A percentile compares a stretch with the other conserved stretches of the same genome.
phyloP scores from a whole-genome alignment of 2,797 vertebrate genomes.

The Lepilemur septentrionalis region DNA sequence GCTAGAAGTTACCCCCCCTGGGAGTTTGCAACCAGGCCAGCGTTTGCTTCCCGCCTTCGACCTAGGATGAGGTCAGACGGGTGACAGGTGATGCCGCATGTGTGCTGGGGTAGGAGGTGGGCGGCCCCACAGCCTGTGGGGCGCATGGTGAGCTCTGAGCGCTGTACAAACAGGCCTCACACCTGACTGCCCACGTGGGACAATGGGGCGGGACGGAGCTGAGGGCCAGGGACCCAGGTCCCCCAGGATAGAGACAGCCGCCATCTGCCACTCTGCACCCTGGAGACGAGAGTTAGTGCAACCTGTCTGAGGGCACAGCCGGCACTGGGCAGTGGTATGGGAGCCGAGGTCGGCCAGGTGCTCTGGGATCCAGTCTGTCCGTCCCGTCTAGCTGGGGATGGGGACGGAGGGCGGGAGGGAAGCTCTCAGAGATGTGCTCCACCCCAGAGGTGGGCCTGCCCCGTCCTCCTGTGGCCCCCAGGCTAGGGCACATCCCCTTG shows the following conservation, averaged over 20 bases:
- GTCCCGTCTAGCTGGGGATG: fast-evolving
- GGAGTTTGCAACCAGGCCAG: not conserved
- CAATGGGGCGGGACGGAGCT: no score
- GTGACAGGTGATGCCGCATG: no score
- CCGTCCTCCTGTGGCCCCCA: not conserved
- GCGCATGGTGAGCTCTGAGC: not conserved
- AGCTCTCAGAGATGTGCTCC: not conserved
- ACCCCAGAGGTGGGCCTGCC: no score
- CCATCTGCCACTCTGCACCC: fast-evolving
- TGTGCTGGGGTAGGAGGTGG: not conserved
- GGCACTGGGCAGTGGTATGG: fast-evolving
- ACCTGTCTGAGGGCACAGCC: not conserved
- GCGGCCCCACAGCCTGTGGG: not conserved
- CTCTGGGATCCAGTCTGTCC: fast-evolving
- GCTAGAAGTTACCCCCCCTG: no score
- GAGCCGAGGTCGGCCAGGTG: fast-evolving
- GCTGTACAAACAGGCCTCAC: not conserved
- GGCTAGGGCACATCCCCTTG: fast-evolving
- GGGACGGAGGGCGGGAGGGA: fast-evolving
- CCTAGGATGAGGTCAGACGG: not conserved
- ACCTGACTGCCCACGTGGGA: fast-evolving
- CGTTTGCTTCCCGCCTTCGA: not conserved
- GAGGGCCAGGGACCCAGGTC: not conserved
- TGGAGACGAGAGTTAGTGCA: not conserved
- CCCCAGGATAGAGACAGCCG: not conserved